Evolutionary conservation across 2,888 invertebrate genomes (phyloP), one percentile per base, ranked within the genome.

Genomic region (Leucophenga montana): DNA sequence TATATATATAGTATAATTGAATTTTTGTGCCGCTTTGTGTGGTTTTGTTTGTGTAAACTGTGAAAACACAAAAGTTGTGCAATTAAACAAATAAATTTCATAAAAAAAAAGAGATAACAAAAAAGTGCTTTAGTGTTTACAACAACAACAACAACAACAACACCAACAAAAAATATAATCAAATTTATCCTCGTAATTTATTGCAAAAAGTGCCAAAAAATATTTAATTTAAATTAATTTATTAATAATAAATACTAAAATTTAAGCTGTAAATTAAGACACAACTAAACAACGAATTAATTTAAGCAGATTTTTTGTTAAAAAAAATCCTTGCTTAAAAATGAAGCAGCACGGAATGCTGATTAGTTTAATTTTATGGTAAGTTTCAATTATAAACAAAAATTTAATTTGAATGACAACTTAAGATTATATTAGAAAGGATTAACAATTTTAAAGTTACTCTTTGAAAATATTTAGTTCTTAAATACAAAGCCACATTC

Each of bases 281-380:
- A 33, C 33, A 59, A 59, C 2, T 14, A 59, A 59, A 64, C 6
- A 48, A n/a, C 14, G 31, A 66, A 59, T 20, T 13, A 16, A 57
- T 68, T 67, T 46, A 50, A 18, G 50, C 50, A 8, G 39, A 39
- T 39, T 39, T 39, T 39, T 31, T 57, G 13, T 57, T 27, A 14
- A 27, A 22, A 56, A 20, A 57, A 57, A 57, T 27, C 57, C 20
- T 73, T 75, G 76, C 75, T 76, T 80, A 50, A 80, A 76, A 66
- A 85, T 86, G 86, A 81, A 73, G 71, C 77, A 79, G 74, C 83
- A 80, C 76, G 76, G 77, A 71, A 68, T 83, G 75, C 74, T 84
- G 70, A 70, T 85, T 74, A 82, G 86, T 75, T 76, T 86, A 79
- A 78, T 86, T 71, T 71, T 86, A 80, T 87, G 86, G 86, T 86